Percentiles rank a stretch among this genome's conserved stretches.
Evolutionary conservation across 2,113 vertebrate species (phyloP).

Genomic region (Cettia cetti): DNA sequence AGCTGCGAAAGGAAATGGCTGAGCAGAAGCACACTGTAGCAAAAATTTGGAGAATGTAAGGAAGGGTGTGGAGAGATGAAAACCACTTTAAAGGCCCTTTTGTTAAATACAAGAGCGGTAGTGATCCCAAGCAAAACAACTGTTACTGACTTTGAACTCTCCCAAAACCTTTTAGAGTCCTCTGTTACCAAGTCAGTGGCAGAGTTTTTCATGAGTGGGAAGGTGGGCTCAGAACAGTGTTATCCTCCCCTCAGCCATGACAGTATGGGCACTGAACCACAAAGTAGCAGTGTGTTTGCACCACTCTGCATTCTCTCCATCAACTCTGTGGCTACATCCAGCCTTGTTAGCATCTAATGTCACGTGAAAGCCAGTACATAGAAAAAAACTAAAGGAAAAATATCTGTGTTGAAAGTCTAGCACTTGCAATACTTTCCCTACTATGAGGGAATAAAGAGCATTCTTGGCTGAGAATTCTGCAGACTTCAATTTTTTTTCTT

Average conservation of each 20-base stretch:
- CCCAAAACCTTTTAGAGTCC: not conserved
- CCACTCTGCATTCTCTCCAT: not conserved
- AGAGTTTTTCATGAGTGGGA: not conserved
- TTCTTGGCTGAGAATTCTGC: not conserved
- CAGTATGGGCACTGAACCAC: not conserved
- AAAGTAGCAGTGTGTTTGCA: not conserved
- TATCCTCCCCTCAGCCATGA: not conserved
- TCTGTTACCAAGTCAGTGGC: not conserved
- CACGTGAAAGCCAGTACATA: not conserved
- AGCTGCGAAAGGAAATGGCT: slow-evolving; percentile 82
- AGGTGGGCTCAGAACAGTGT: not conserved
- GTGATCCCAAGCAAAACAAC: not conserved
- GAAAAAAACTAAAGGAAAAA: not conserved
- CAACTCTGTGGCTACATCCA: not conserved
- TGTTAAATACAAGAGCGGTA: not conserved
- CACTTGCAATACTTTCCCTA: not conserved
- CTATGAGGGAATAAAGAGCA: not conserved
- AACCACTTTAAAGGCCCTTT: not conserved
- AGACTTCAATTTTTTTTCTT: not conserved
- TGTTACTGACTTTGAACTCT: not conserved
- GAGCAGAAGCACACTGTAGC: slow-evolving; percentile 73
- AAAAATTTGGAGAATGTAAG: slow-evolving; percentile 77
- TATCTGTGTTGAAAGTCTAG: not conserved
- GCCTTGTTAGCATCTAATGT: not conserved
- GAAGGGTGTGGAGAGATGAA: not conserved